Conservation (phyloP, 2,888 invertebrate species). For the Dryobotodes eremita region DNA sequence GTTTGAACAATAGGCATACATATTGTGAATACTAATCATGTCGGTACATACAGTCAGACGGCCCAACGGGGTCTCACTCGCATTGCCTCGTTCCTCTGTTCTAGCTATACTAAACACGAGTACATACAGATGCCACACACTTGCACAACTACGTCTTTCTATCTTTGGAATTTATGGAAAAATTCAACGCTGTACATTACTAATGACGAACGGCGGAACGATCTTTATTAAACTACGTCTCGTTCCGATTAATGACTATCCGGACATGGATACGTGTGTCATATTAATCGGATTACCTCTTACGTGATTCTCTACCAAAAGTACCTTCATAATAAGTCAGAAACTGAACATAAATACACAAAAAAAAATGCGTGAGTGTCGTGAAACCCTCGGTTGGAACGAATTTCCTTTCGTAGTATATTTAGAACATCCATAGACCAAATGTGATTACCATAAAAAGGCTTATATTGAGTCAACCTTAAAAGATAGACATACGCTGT, state of each 20-base stretch:
- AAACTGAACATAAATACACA: constrained; percentile 15
- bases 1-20: constrained; percentile 83
- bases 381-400: too few relatives aligned
- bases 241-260: not conserved
- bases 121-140: constrained; percentile 5
- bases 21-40: constrained; percentile 83
- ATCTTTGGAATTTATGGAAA: constrained; percentile 33
- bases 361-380: too few relatives aligned
- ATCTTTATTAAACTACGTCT: constrained; percentile 16
- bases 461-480: too few relatives aligned
- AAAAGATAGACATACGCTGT: too few relatives aligned
- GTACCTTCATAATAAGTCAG: not conserved
- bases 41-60: constrained; percentile 66
- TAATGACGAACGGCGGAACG: constrained; percentile 4
- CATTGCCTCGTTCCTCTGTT: constrained; percentile 25
- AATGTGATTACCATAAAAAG: too few relatives aligned
- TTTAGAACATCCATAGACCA: too few relatives aligned
- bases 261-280: constrained; percentile 14
- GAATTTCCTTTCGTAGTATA: too few relatives aligned
- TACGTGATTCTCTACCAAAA: not conserved
- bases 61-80: constrained; percentile 60
- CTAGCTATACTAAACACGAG: constrained; percentile 9
- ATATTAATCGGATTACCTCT: not conserved
- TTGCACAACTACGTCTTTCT: constrained; percentile 8
- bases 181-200: not conserved